These are phyloP conservation scores for Tethya wilhelma DNA, from an alignment of 37 sponge, comb jelly and placozoan genomes.

Conservation along the genomic window DNA sequence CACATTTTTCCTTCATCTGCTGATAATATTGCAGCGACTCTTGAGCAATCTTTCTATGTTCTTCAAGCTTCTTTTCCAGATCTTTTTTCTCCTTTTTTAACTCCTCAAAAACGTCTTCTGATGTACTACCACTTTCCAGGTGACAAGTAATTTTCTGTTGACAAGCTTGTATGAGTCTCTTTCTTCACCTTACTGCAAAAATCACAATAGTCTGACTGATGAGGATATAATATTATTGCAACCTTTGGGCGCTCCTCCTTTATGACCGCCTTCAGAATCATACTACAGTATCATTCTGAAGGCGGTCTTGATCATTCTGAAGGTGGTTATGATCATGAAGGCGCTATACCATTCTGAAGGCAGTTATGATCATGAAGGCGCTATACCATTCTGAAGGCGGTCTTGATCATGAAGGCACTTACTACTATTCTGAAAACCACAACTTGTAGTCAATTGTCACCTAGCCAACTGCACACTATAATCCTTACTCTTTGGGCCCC, in stretches of 20 bases:
- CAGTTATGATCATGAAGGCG: too few species aligned
- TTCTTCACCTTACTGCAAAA: background rate
- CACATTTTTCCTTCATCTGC: conserved; percentile 20
- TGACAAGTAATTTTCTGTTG: conserved; percentile 11
- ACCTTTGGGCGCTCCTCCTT: background rate
- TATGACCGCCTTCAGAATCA: too few species aligned
- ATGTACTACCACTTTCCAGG: conserved; percentile 28
- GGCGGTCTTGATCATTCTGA: too few species aligned
- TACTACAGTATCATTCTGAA: too few species aligned
- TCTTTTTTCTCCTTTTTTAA: conserved; percentile 15
- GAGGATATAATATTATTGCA: background rate
- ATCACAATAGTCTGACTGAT: background rate
- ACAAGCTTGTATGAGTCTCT: background rate
- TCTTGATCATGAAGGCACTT: too few species aligned
- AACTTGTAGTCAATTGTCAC: too few species aligned
- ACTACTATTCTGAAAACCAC: too few species aligned
- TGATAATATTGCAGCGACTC: conserved; percentile 40
- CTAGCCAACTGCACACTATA: too few species aligned
- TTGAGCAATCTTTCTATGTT: conserved; percentile 20
- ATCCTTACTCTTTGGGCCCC: too few species aligned
- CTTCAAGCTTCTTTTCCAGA: background rate
- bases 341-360: too few species aligned
- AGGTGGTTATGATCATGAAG: too few species aligned
- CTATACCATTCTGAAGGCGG: too few species aligned
- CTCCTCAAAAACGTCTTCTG: background rate